These are phyloP conservation scores for Pantherophis vulpinus DNA, from an alignment of 2,797 vertebrate species.

Conservation along the genomic window DNA sequence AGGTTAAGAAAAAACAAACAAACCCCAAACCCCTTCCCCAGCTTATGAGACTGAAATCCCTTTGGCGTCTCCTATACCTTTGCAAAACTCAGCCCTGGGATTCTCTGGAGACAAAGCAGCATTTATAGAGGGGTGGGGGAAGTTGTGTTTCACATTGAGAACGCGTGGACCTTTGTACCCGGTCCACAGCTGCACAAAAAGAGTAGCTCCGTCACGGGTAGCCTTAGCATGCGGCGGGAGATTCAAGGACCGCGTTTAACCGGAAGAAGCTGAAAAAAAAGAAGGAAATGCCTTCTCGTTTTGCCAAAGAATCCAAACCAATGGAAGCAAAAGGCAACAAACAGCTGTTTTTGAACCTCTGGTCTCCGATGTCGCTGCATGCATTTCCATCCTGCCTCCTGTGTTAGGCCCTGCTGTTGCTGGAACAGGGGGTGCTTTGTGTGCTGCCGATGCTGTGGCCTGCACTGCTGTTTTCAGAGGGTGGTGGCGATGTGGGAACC, in stretches of 20 bases:
- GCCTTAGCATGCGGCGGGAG: slow-evolving; percentile 57
- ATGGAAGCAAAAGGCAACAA: slow-evolving; percentile 47
- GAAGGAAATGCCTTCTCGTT: slow-evolving; percentile 45
- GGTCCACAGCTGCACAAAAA: slow-evolving; percentile 60
- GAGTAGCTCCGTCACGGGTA: slow-evolving; percentile 71
- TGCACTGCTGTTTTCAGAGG: slow-evolving; percentile 92
- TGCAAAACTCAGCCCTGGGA: slow-evolving; percentile 45
- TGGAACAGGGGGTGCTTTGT: slow-evolving; percentile 95
- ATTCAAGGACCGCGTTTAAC: slow-evolving; percentile 58
- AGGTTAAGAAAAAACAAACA: neutral
- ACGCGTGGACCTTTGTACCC: slow-evolving; percentile 57
- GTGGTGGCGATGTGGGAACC: slow-evolving; percentile 79
- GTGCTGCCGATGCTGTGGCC: slow-evolving; percentile 96
- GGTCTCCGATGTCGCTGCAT: neutral
- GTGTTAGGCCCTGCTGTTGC: slow-evolving; percentile 89
- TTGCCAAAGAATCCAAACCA: slow-evolving; percentile 53
- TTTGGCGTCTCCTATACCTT: slow-evolving; percentile 48
- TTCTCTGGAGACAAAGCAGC: slow-evolving; percentile 74
- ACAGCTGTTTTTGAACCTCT: slow-evolving; percentile 45
- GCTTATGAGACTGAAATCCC: slow-evolving; percentile 48
- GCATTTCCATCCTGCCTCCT: neutral
- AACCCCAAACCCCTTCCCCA: slow-evolving; percentile 32
- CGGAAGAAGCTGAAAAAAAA: slow-evolving; percentile 27
- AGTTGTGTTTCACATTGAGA: slow-evolving; percentile 75
- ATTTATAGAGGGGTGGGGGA: slow-evolving; percentile 45